Conservation (phyloP, 1,140 invertebrate genomes). For the Sipha flava region DNA sequence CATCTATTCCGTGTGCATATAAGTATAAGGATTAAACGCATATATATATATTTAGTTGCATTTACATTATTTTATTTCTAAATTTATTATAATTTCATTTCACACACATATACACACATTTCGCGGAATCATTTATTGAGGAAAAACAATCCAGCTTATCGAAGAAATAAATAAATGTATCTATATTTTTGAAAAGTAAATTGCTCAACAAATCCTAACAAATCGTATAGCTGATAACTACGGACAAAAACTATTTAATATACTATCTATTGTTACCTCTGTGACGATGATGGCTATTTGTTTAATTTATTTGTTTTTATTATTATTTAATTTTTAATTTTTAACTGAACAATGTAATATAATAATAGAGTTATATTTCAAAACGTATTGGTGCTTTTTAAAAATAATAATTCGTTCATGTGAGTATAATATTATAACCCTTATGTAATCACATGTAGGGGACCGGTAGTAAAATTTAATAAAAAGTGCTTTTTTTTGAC, state of each 20-base stretch:
- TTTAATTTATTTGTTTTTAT: neutral
- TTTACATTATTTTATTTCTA: no score
- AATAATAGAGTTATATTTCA: neutral
- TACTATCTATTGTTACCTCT: neutral
- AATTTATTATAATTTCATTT: no score
- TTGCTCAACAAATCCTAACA: neutral
- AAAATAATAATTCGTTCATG: neutral
- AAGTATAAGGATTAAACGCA: neutral
- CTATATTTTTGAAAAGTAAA: no score
- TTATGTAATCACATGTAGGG: neutral
- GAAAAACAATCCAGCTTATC: no score
- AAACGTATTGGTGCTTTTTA: conserved; percentile 3
- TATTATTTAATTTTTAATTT: neutral
- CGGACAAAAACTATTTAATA: no score
- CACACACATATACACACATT: no score
- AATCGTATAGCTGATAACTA: neutral
- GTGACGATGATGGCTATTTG: neutral
- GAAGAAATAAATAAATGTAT: no score
- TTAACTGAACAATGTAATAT: neutral
- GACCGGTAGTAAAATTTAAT: neutral
- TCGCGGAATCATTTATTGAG: no score
- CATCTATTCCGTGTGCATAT: no score
- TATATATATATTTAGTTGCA: neutral
- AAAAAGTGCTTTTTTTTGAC: no score
- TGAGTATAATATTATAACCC: neutral